Base-by-base conservation (phyloP, 1,140 invertebrate genomes). In the Diorhabda carinulata region DNA sequence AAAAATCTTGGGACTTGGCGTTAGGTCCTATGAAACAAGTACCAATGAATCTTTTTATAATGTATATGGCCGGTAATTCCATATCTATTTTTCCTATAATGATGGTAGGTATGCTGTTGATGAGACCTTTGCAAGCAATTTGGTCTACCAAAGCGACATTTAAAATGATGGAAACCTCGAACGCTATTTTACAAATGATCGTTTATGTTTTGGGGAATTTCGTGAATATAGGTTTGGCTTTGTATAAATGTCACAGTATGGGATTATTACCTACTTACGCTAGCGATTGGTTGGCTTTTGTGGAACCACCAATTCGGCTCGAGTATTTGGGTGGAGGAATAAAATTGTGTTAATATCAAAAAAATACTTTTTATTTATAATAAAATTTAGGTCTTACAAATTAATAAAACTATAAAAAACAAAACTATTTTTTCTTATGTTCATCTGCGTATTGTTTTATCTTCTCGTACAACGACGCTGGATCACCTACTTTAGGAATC, bases 71-170 rank as follows among this genome's bases (percentile, higher is more conserved):
- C 67, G 98, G 97, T 52, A 98, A 96, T 82, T 97, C 97, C 0
- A 98, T 99, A 77, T 98, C 96, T 1, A 98, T 99, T 73, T 99
- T 99, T 78, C 98, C 98, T 2, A 99, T 99, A n/a, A 99, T 99
- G 98, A 99, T 99, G 97, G 95, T 99, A 25, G 96, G 96, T 52
- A 99, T 99, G 98, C 88, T 99, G 80, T 93, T 98, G 71, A 91
- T 98, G 69, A 85, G 96, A 73, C 97, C 97, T 9, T 90, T 99
- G 3, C 97, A 99, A 83, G 95, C 97, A 5, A 84, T 99, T 25
- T 95, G 98, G 79, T 86, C 93, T 2, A 91, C 95, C 66, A 92
- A 95, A 79, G 89, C 91, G 71, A 95, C 95, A 61, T 98, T 98
- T 77, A 97, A 97, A 84, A 91, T 95, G 83, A 95, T 98, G 69